Base-by-base conservation (phyloP, 2,888 invertebrate species). In the Plagodis pulveraria region DNA sequence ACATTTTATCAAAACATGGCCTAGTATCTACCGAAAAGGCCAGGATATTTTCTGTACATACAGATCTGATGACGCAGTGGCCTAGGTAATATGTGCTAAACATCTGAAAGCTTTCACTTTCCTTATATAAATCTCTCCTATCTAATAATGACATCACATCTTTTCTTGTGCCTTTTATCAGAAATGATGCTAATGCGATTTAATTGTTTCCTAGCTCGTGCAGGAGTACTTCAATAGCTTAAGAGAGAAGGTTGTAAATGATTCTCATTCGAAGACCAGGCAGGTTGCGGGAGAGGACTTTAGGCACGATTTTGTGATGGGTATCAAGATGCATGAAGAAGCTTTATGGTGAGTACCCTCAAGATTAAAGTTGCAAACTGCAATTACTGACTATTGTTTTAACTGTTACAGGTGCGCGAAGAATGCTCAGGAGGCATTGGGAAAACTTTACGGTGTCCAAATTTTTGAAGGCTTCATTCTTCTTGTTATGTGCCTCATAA, bases 361-460 rank as follows among this genome's bases (percentile, higher is more conserved):
- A 41, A 41, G 0, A n/a, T 41, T 41, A n/a, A 41, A 41, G 41
- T 41, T 9, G 7, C 9, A 41, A 36, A 36, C 6, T 9, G 7
- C 10, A 41, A 41, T 6, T 35, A 12, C 9, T 42, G 9, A 6
- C 32, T 43, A 2, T 72, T 72, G 0, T 35, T 11, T n/a, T 42
- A 8, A 6, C 32, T 43, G 5, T 72, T 72, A 0, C 65, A 87
- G 87, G 81, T 86, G 86, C 56, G 80, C 84, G 0, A 68, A 68
- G 0, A 77, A 81, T 50, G 78, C 86, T 0, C 86, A 88, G 58
- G 51, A 58, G 4, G 71, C 83, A 1, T 65, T 87, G 53, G 85
- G 87, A 0, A 72, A 73, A 5, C 59, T 87, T 0, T 87, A 85
- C 73, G 83, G 84, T 55, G 71, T 85, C 0, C 86, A 86, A 65